phyloP scores from a whole-genome alignment of 2,888 invertebrate genomes.

The Caenorhabditis sp. region DNA sequence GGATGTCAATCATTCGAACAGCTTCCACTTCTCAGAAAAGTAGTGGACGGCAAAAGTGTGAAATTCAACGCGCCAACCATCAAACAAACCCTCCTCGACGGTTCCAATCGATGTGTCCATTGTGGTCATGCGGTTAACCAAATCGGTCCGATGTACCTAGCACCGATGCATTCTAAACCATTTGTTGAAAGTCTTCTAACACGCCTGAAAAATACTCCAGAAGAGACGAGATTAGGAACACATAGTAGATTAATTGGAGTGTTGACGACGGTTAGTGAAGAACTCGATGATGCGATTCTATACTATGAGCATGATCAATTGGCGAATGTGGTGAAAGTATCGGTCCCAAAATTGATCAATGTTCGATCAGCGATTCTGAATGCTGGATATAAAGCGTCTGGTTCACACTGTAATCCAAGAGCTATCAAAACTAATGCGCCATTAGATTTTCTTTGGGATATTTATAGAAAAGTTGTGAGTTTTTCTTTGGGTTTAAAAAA shows the following conservation, averaged over 20 bases:
- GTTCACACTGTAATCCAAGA: conserved; percentile 86
- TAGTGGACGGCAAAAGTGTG: conserved; percentile 49
- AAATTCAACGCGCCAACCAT: conserved; percentile 42
- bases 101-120: conserved; percentile 56
- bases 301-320: conserved; percentile 86
- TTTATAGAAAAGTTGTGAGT: conserved; percentile 79
- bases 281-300: conserved; percentile 75
- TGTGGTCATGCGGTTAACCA: conserved; percentile 75
- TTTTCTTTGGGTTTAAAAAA: neutral
- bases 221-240: conserved; percentile 77
- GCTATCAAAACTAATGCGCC: conserved; percentile 94
- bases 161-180: conserved; percentile 81
- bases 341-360: conserved; percentile 66
- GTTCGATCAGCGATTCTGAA: conserved; percentile 87
- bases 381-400: conserved; percentile 83
- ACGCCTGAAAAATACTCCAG: conserved; percentile 55
- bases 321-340: conserved; percentile 76
- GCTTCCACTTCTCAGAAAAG: conserved; percentile 79
- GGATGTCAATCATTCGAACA: conserved; percentile 85
- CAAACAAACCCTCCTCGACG: conserved; percentile 37
- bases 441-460: conserved; percentile 86
- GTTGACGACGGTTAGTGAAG: conserved; percentile 79
- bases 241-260: conserved; percentile 82
- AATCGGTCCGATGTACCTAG: conserved; percentile 94
- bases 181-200: conserved; percentile 81